phyloP scores from a whole-genome alignment of 2,888 invertebrate species.

The Hypomecis atomaria region DNA sequence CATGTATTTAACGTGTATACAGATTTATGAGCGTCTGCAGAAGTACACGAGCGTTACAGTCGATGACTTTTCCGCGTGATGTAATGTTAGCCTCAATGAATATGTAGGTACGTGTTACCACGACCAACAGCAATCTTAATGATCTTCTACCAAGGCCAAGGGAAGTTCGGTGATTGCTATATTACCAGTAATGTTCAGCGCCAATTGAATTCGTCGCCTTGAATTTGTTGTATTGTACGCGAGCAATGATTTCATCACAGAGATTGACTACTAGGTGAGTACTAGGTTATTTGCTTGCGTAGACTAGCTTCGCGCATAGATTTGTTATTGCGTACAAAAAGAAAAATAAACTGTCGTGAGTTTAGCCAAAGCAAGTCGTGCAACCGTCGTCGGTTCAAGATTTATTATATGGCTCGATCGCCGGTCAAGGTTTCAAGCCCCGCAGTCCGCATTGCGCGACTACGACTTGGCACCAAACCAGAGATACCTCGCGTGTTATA shows the following conservation, averaged over 20 bases:
- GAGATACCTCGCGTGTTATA: constrained; percentile 51
- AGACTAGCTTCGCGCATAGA: not conserved
- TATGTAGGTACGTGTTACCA: constrained; percentile 46
- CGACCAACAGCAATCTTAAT: constrained; percentile 49
- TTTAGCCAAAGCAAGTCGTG: constrained; percentile 53
- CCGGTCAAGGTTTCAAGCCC: constrained; percentile 80
- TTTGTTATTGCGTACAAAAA: constrained; percentile 7
- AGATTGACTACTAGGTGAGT: not conserved
- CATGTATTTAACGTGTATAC: constrained; percentile 4
- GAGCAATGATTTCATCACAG: constrained; percentile 28
- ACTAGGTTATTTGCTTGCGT: not conserved
- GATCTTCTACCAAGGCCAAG: constrained; percentile 61
- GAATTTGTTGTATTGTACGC: constrained; percentile 29
- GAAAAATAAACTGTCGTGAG: constrained; percentile 40
- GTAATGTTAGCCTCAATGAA: constrained; percentile 55
- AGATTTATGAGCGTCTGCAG: constrained; percentile 6
- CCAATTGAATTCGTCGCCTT: constrained; percentile 38
- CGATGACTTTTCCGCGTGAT: constrained; percentile 59
- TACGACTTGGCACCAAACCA: constrained; percentile 73
- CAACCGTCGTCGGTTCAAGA: constrained; percentile 52
- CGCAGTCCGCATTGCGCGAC: constrained; percentile 65
- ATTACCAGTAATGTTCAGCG: constrained; percentile 35
- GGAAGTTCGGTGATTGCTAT: constrained; percentile 47
- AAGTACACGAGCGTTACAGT: constrained; percentile 40
- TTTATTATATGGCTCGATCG: constrained; percentile 58